phyloP scores from a whole-genome alignment of 2,113 vertebrate species.

The Erpornis zantholeuca region DNA sequence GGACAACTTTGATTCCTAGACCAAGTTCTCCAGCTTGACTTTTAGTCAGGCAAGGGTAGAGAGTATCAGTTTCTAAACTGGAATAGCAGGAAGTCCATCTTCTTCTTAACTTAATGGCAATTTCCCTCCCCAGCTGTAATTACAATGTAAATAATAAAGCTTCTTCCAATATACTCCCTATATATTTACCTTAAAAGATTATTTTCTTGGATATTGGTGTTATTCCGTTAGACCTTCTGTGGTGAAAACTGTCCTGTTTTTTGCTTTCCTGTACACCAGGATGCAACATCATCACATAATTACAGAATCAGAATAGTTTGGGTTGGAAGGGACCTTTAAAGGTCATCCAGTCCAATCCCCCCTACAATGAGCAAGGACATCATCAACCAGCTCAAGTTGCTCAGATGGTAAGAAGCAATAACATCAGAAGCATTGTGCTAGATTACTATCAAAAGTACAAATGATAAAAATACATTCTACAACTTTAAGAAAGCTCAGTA shows the following conservation, averaged over 20 bases:
- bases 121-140: background rate
- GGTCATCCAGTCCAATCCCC: background rate
- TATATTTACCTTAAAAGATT: background rate
- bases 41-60: background rate
- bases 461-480: background rate
- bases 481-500: background rate
- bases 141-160: background rate
- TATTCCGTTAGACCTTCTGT: background rate
- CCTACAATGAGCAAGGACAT: background rate
- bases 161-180: background rate
- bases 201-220: background rate
- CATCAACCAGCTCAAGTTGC: background rate
- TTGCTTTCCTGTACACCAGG: background rate
- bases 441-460: background rate
- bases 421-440: background rate
- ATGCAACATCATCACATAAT: background rate
- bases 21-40: background rate
- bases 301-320: background rate
- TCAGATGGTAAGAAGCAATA: background rate
- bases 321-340: background rate
- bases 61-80: background rate
- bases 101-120: background rate
- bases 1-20: background rate
- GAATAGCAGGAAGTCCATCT: background rate
- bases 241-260: background rate